Conservation (phyloP, 2,888 invertebrate genomes). For the Cerceris rybyensis region DNA sequence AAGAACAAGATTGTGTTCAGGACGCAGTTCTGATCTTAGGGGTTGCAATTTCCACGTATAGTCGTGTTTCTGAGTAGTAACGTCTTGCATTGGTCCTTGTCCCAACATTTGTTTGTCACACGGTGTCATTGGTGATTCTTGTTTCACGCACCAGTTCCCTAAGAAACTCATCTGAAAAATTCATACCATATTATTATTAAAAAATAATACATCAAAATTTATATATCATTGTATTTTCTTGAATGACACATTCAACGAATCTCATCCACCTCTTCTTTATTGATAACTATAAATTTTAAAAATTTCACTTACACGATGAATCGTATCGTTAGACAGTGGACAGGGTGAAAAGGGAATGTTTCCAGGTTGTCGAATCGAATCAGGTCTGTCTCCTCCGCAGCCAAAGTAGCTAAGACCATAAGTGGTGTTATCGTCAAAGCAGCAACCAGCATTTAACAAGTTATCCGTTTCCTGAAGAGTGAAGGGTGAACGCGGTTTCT, state of each 20-base stretch:
- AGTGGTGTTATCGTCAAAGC: constrained; percentile 77
- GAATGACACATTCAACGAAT: no score
- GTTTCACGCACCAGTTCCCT: constrained; percentile 77
- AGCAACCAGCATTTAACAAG: constrained; percentile 71
- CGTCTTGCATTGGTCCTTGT: constrained; percentile 87
- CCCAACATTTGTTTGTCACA: constrained; percentile 70
- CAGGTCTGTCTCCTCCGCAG: constrained; percentile 68
- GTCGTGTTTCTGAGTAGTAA: constrained; percentile 89
- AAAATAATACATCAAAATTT: no score
- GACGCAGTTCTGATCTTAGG: constrained; percentile 38
- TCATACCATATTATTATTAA: neutral
- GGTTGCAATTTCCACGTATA: constrained; percentile 81
- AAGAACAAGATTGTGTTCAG: constrained; percentile 63
- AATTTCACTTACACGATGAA: constrained; percentile 67
- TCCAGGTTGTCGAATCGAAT: constrained; percentile 61
- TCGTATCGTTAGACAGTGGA: constrained; percentile 74
- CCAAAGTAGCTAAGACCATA: constrained; percentile 77
- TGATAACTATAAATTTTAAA: neutral
- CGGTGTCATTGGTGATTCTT: constrained; percentile 68
- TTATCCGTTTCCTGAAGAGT: constrained; percentile 64
- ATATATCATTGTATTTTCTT: no score
- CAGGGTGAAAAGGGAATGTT: constrained; percentile 68
- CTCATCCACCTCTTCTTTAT: no score
- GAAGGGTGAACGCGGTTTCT: constrained; percentile 66
- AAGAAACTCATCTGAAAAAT: constrained; percentile 74